Conservation (phyloP, 2,113 vertebrate genomes). For the Alethe diademata region DNA sequence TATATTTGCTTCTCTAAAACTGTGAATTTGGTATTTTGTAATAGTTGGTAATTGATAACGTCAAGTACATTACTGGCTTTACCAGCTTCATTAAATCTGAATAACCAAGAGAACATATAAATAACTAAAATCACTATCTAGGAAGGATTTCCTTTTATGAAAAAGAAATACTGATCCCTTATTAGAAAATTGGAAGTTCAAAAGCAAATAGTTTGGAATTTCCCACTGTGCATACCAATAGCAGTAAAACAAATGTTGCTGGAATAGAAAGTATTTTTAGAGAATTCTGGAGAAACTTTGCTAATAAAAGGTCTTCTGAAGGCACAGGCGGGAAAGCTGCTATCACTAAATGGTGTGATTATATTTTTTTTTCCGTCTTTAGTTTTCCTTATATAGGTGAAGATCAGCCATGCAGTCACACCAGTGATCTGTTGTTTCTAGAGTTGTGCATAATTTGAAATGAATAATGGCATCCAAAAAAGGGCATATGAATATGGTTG, state of each 20-base stretch:
- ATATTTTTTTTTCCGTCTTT: neutral
- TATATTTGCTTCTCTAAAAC: neutral
- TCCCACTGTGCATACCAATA: neutral
- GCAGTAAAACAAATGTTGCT: neutral
- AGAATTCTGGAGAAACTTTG: neutral
- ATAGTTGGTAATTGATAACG: neutral
- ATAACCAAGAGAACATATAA: neutral
- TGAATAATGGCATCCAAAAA: neutral
- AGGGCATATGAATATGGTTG: neutral
- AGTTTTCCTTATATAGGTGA: neutral
- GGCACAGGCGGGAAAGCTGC: neutral
- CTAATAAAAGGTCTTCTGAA: neutral
- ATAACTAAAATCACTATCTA: neutral
- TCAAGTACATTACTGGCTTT: neutral
- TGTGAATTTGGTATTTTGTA: neutral
- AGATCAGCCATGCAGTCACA: neutral
- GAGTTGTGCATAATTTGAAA: neutral
- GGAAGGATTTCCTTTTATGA: neutral
- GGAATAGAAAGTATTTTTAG: neutral
- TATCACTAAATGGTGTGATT: neutral
- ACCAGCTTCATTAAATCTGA: neutral
- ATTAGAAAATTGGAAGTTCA: neutral
- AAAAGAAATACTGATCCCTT: neutral
- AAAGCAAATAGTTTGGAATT: neutral
- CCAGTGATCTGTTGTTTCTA: neutral